Evolutionary conservation across 2,888 invertebrate genomes (phyloP), one percentile per base, ranked within the genome.

Genomic region (Allygus modestus): DNA sequence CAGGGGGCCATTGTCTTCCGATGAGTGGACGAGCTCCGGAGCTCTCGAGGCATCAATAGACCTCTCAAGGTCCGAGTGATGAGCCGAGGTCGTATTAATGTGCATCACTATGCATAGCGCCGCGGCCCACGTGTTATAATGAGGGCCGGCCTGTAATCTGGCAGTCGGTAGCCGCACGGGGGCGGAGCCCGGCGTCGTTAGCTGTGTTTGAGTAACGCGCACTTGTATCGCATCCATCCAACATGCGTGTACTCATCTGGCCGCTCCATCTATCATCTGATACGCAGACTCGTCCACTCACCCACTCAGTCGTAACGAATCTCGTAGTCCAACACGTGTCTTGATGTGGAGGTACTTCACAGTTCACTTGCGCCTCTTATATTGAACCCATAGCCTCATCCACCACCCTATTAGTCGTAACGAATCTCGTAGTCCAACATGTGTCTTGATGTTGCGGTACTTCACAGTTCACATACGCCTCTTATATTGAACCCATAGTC

Each of bases 101-200:
- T 28, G 17, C 28, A 26, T 65, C 65, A 28, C 65, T 65, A 65
- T 65, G 65, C 65, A 65, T 28, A 17, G 65, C 58, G 58, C 28
- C 65, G 65, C 65, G 65, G 65, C 65, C 65, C 65, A 65, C 65
- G 65, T 65, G 65, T 65, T 65, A 65, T 65, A 65, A 65, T 65
- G 65, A 65, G 65, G 17, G 26, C 65, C 31, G 65, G 65, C 31
- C 65, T 65, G 65, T 65, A 65, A 65, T 65, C 65, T 65, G 65
- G 65, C 31, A 15, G 58, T 58, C 58, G 58, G 58, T 58, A 58
- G 58, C 58, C 2, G 58, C 26, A 12, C 23, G 54, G 65, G 65
- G 65, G 31, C 31, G 65, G 65, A n/a, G 26, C 26, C 1, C 17
- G 20, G 5, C 15, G 28, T 65, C 65, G 65, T 65, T 65, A 65